Base-by-base conservation (phyloP, 2,113 vertebrate species). In the Reinhardtius hippoglossoides region DNA sequence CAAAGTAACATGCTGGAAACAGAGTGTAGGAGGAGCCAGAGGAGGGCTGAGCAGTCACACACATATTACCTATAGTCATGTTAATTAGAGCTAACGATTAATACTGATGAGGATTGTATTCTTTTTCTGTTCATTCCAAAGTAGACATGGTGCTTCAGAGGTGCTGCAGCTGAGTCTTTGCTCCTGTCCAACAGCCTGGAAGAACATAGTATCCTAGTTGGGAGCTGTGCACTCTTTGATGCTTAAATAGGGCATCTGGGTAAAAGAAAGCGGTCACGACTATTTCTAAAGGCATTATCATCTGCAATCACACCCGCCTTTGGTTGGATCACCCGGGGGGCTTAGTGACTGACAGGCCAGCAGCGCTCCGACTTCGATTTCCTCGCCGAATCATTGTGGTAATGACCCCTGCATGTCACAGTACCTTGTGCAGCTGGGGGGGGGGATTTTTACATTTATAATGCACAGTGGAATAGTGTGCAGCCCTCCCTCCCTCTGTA, bases 391-490 rank as follows among this genome's bases (percentile, higher is more conserved):
- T 79, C 77, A 52, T 65, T 48, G 74, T 9, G 37, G 60, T 76
- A 86, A 89, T 77, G 81, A 86, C 57, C 77, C 83, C 71, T 72
- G 58, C 55, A 68, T 77, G 77, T 82, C 73, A 76, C 15, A 50
- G 40, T 56, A 52, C 70, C 57, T 54, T 61, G 20, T 68, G 62
- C 46, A 73, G 65, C 50, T 42, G 14, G 62, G 20, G 63, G 48
- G 15, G 2, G 27, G 46, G 15, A 71, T 81, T 85, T 87, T 88
- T 79, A 80, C 64, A 76, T 88, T 62, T 81, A 37, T 71, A 77
- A 74, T 76, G 74, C 65, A 48, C 37, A 57, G 40, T 60, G 56
- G 48, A 78, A 71, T 44, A 57, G 27, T 50, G 50, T 59, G 35
- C 15, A 2, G 3, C 46, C 57, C 9, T 37, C 42, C 24, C 26